Percentiles rank a stretch among this genome's conserved stretches.
phyloP scores from a whole-genome alignment of 2,113 vertebrate genomes.

The Bothrops jararaca region DNA sequence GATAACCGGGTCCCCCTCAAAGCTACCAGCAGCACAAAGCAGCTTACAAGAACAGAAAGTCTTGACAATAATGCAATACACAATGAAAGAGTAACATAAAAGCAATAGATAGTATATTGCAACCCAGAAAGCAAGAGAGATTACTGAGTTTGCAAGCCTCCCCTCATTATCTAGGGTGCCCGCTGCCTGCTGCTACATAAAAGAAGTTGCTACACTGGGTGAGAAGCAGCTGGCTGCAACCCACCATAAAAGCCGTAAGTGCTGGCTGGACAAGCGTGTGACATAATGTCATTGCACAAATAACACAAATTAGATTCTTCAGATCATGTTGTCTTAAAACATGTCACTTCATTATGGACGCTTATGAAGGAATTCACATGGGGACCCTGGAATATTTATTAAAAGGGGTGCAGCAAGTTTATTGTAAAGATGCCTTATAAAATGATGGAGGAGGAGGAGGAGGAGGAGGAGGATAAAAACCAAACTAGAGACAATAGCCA shows the following conservation, averaged over 20 bases:
- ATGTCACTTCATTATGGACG: background rate
- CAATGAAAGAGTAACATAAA: background rate
- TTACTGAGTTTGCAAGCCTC: background rate
- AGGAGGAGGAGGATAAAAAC: background rate
- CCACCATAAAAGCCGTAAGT: background rate
- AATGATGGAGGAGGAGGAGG: background rate
- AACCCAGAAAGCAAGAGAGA: background rate
- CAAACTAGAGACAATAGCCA: background rate
- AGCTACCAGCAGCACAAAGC: background rate
- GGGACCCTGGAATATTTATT: background rate
- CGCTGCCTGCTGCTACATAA: background rate
- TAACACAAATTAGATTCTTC: background rate
- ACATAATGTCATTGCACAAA: background rate
- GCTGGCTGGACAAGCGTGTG: background rate
- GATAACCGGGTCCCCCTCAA: too few relatives aligned
- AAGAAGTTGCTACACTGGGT: background rate
- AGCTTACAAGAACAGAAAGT: background rate
- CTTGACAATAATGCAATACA: background rate
- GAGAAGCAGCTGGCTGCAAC: background rate
- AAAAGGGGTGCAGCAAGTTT: background rate
- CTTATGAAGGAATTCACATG: background rate
- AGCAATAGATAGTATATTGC: background rate
- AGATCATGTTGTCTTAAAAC: background rate
- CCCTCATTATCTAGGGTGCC: background rate
- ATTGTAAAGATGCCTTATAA: background rate